Conservation (phyloP, 1,140 invertebrate species). For the Calephelis nemesis region DNA sequence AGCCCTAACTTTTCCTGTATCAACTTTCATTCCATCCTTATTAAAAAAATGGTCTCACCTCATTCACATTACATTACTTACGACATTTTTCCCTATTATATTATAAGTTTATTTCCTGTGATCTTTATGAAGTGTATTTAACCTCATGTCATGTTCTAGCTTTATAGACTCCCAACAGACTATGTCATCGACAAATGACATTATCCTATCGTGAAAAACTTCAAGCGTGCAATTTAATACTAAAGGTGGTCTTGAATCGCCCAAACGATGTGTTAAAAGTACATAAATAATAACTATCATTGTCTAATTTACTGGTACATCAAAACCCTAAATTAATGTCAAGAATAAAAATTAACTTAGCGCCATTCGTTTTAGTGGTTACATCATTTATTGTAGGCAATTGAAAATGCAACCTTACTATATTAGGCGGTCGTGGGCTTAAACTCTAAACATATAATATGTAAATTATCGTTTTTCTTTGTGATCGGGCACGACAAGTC, state of each 20-base stretch:
- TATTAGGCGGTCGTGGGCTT: constrained; percentile 22
- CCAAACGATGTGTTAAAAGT: constrained; percentile 42
- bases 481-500: neutral
- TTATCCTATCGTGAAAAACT: constrained; percentile 28
- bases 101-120: too few species aligned
- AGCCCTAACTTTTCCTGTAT: constrained; percentile 21
- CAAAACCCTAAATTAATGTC: constrained; percentile 27
- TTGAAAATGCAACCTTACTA: constrained; percentile 21
- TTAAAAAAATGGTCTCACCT: constrained; percentile 27
- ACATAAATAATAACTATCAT: constrained; percentile 32
- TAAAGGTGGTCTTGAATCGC: constrained; percentile 37
- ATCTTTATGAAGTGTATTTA: neutral
- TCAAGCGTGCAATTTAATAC: constrained; percentile 37
- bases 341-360: constrained; percentile 23
- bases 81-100: constrained; percentile 29
- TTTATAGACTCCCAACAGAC: constrained; percentile 17
- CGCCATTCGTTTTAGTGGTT: constrained; percentile 14
- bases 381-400: constrained; percentile 26
- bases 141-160: constrained; percentile 30
- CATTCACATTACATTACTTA: constrained; percentile 4
- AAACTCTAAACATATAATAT: constrained; percentile 21
- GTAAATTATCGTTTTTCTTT: constrained; percentile 25
- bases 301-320: constrained; percentile 24
- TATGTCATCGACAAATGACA: constrained; percentile 30
- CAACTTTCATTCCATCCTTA: constrained; percentile 11